Percentiles rank a stretch among this genome's conserved stretches.
phyloP scores from a whole-genome alignment of 2,113 vertebrate species.

The Amia ocellicauda region DNA sequence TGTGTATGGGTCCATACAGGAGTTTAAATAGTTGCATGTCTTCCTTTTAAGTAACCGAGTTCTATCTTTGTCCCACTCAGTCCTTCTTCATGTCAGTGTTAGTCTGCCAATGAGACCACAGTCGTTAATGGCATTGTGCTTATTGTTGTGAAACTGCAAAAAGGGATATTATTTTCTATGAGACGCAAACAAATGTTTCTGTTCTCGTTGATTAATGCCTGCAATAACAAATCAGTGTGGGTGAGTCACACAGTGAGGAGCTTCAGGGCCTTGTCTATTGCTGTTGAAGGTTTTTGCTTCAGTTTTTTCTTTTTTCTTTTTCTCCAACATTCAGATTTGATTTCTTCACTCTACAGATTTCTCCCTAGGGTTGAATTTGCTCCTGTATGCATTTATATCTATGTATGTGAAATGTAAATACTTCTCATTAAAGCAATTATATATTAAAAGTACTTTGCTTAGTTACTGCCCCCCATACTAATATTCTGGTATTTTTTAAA shows the following conservation, averaged over 20 bases:
- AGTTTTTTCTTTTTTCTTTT: too few species aligned
- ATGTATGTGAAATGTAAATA: too few species aligned
- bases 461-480: too few species aligned
- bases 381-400: neutral
- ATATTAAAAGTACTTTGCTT: too few species aligned
- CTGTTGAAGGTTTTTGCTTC: neutral
- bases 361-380: neutral
- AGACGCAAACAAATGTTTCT: neutral
- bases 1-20: too few species aligned
- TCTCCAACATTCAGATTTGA: too few species aligned
- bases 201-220: neutral
- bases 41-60: too few species aligned
- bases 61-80: neutral
- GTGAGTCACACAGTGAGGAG: neutral
- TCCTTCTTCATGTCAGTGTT: neutral
- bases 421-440: too few species aligned
- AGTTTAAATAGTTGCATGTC: too few species aligned
- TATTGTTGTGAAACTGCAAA: neutral
- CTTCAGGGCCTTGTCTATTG: neutral
- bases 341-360: neutral
- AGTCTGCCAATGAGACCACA: neutral
- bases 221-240: neutral
- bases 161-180: neutral
- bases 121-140: neutral
- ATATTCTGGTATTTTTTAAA: too few species aligned